Percentiles rank a stretch among this genome's conserved stretches.
phyloP scores from a whole-genome alignment of 1,140 invertebrate genomes.

The Pachypsylla venusta region DNA sequence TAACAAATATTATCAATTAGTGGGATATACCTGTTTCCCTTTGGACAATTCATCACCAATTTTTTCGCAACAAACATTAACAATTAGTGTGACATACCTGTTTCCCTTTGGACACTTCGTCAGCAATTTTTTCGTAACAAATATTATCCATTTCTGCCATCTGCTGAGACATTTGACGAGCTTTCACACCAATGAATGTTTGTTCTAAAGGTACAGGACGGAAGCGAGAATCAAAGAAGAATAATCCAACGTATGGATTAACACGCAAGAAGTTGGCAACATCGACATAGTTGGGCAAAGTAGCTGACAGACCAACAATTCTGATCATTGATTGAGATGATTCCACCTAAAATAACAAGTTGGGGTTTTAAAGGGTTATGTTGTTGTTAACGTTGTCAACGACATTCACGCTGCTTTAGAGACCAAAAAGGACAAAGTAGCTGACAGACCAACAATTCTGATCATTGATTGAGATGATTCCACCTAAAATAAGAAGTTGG shows the following conservation, averaged over 20 bases:
- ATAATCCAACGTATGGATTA: conserved; percentile 82
- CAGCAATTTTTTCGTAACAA: conserved; percentile 83
- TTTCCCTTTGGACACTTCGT: conserved; percentile 75
- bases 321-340: conserved; percentile 92
- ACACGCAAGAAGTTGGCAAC: conserved; percentile 89
- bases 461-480: conserved; percentile 95
- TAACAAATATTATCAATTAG: conserved; percentile 86
- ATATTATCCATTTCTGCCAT: conserved; percentile 77
- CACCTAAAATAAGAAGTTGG: conserved; percentile 39
- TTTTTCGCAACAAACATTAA: no score
- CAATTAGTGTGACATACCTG: no score
- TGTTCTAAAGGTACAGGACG: conserved; percentile 88
- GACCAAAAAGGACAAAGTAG: conserved; percentile 73
- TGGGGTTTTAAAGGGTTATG: conserved; percentile 8
- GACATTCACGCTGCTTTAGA: no score
- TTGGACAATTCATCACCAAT: no score
- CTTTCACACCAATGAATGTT: conserved; percentile 84
- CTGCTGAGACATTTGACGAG: conserved; percentile 55
- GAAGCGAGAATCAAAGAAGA: conserved; percentile 95
- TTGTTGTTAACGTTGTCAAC: no score
- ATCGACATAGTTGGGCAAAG: conserved; percentile 94
- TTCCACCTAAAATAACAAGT: conserved; percentile 51
- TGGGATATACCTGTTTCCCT: no score
- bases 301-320: conserved; percentile 95
- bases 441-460: conserved; percentile 91